Conservation (phyloP, 1,140 invertebrate species). For the Danaus melanippus region DNA sequence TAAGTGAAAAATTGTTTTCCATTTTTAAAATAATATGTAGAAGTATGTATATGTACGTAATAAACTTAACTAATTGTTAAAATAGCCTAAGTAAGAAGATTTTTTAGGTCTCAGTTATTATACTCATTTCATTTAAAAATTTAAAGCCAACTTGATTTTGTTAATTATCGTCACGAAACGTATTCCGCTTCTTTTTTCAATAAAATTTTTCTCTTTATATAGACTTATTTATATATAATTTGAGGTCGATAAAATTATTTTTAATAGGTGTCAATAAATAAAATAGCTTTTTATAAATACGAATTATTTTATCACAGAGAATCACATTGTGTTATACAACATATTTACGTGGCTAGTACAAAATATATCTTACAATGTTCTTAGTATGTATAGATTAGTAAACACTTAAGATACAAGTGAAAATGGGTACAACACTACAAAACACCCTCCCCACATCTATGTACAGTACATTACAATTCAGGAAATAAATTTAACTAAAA, state of each 20-base stretch:
- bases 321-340: slow-evolving; percentile 71
- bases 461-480: slow-evolving; percentile 17
- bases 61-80: too few relatives aligned
- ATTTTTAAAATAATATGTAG: too few relatives aligned
- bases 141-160: neutral
- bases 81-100: too few relatives aligned
- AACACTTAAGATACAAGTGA: slow-evolving; percentile 35
- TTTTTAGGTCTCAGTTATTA: too few relatives aligned
- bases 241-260: slow-evolving; percentile 2
- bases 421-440: slow-evolving; percentile 52
- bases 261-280: slow-evolving; percentile 31
- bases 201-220: too few relatives aligned
- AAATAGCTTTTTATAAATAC: slow-evolving; percentile 62
- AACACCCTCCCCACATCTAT: slow-evolving; percentile 24
- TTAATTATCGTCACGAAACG: neutral
- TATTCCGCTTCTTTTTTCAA: neutral
- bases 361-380: slow-evolving; percentile 60
- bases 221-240: slow-evolving; percentile 1
- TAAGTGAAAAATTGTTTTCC: too few relatives aligned
- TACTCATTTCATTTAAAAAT: too few relatives aligned
- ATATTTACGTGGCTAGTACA: slow-evolving; percentile 69
- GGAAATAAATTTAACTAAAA: slow-evolving; percentile 41
- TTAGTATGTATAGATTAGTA: slow-evolving; percentile 44
- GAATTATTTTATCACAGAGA: slow-evolving; percentile 71
- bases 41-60: too few relatives aligned